These are phyloP conservation scores for Sinocyclocheilus maitianheensis DNA, from an alignment of 2,113 vertebrate species.

Conservation along the genomic window DNA sequence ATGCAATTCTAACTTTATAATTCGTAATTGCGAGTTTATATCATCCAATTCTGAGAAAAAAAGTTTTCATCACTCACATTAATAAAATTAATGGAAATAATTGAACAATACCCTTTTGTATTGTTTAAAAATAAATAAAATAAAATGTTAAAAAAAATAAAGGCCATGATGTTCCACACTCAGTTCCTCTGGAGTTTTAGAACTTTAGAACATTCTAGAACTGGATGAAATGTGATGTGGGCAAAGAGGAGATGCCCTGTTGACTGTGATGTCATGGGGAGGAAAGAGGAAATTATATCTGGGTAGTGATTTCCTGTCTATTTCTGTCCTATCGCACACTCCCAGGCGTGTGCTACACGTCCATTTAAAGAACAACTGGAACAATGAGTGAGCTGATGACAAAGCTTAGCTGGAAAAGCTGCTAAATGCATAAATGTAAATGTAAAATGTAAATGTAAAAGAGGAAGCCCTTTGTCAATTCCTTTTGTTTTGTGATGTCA, in stretches of 20 bases:
- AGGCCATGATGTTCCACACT: not conserved
- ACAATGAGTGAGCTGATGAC: slow-evolving; percentile 27
- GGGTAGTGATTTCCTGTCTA: slow-evolving; percentile 49
- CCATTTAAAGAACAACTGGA: slow-evolving; percentile 37
- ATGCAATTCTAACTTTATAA: too few relatives aligned
- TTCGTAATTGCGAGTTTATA: too few relatives aligned
- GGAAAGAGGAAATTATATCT: slow-evolving; percentile 31
- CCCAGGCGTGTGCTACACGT: slow-evolving; percentile 19
- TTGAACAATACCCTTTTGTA: too few relatives aligned
- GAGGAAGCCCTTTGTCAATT: slow-evolving; percentile 16
- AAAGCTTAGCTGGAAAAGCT: not conserved
- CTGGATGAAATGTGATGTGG: not conserved
- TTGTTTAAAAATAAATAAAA: not conserved
- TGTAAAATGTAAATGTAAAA: too few relatives aligned
- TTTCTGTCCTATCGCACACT: slow-evolving; percentile 27
- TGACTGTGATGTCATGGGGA: slow-evolving; percentile 31
- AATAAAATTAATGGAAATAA: too few relatives aligned
- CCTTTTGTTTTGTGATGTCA: slow-evolving; percentile 3
- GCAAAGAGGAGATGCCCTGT: not conserved
- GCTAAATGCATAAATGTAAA: too few relatives aligned
- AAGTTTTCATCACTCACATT: too few relatives aligned
- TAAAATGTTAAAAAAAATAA: not conserved
- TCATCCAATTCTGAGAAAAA: too few relatives aligned
- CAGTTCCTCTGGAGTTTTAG: not conserved
- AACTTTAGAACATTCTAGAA: not conserved